A percentile compares a stretch with the other conserved stretches of the same genome.
These are phyloP conservation scores for Dinothrombium tinctorium DNA, from an alignment of 1,140 invertebrate genomes.

Conservation along the genomic window DNA sequence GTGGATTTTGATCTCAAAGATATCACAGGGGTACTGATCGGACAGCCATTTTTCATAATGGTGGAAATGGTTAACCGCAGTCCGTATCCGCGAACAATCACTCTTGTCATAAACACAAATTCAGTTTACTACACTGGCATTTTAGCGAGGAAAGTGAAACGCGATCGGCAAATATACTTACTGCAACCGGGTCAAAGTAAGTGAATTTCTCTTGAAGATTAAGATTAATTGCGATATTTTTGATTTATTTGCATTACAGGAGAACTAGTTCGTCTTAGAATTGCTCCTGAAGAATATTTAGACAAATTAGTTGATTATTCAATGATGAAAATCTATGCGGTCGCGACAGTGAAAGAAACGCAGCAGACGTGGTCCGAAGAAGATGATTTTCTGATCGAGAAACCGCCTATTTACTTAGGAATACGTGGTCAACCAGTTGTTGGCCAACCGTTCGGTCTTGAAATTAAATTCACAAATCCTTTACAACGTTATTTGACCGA, in stretches of 20 bases:
- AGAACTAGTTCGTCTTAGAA: conserved; percentile 27
- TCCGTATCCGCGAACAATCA: conserved; percentile 32
- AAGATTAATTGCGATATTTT: background rate
- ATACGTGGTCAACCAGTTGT: conserved; percentile 18
- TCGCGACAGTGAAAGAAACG: conserved; percentile 52
- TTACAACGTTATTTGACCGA: conserved; percentile 45
- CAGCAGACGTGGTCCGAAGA: conserved; percentile 68
- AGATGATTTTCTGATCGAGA: conserved; percentile 39
- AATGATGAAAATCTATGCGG: conserved; percentile 56
- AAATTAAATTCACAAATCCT: conserved; percentile 52
- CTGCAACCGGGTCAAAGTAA: conserved; percentile 15
- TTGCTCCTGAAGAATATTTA: conserved; percentile 54
- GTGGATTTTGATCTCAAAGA: conserved; percentile 56
- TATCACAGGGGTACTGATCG: conserved; percentile 58
- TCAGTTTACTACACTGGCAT: conserved; percentile 55
- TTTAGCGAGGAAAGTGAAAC: conserved; percentile 37
- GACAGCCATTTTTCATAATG: conserved; percentile 36
- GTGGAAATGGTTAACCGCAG: conserved; percentile 20
- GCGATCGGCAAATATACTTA: conserved; percentile 25
- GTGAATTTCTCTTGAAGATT: background rate
- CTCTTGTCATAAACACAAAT: conserved; percentile 34
- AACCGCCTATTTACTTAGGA: background rate
- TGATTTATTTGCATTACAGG: background rate
- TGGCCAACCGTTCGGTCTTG: conserved; percentile 35
- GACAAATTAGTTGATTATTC: conserved; percentile 48